Evolutionary conservation across 2,888 invertebrate genomes (phyloP), one percentile per base, ranked within the genome.

Genomic region (Mycalesis mineus): DNA sequence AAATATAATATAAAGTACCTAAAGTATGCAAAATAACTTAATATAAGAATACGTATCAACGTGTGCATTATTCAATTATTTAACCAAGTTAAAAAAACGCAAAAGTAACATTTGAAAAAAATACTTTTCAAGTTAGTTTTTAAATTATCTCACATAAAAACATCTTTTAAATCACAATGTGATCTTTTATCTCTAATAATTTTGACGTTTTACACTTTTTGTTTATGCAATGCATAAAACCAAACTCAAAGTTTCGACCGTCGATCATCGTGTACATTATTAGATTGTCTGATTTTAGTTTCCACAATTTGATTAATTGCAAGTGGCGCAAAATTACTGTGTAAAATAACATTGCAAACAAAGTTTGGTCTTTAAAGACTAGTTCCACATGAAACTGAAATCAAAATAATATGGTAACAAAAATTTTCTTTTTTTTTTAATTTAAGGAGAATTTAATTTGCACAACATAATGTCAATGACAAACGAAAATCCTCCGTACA

Each of bases 91-190:
- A 81, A 82, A 80, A 22, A 78, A 84, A 86, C 78, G 73, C 75
- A 81, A 82, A 82, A 77, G 64, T 65, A 85, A 88, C 84, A 85
- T 85, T 83, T 82, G 88, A 85, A 85, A 84, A 87, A 85, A 87
- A 84, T 82, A 88, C 88, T 88, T 88, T 87, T 80, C 71, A 88
- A 86, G 85, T 84, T 80, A 78, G 66, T 37, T 71, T 77, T 80
- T 78, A 81, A 81, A 82, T 83, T 82, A 83, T 84, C 82, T 86
- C 80, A 84, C 82, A 80, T 80, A 80, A 80, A 82, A 82, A 80
- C 78, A 79, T 84, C 78, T 88, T 88, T 87, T 88, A 86, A 82
- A 88, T 88, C 88, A 88, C 88, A 84, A 77, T 70, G 86, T 87
- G 85, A 86, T 87, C 70, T 78, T 73, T 63, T 78, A 81, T 77